Percentiles rank a stretch among this genome's conserved stretches.
These are phyloP conservation scores for Pygocentrus nattereri DNA, from an alignment of 2,797 vertebrate genomes.

Conservation along the genomic window DNA sequence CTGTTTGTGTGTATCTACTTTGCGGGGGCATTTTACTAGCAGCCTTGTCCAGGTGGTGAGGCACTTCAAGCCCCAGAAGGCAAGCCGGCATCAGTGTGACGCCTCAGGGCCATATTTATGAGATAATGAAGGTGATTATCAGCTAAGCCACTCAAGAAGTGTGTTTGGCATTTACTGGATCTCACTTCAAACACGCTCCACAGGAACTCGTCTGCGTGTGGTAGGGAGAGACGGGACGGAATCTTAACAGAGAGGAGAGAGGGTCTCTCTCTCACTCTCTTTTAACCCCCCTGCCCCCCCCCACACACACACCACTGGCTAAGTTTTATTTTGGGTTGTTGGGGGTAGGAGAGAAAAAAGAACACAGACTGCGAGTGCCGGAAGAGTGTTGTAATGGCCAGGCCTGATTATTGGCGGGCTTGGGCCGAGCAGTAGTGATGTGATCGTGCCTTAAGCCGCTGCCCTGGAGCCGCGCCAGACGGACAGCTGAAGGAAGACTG, in stretches of 20 bases:
- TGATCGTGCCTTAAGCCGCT: constrained; percentile 88
- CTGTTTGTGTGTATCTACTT: constrained; percentile 2
- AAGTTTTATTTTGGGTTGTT: constrained; percentile 54
- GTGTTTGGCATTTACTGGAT: constrained; percentile 76
- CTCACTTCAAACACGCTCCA: constrained; percentile 74
- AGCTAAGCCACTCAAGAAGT: constrained; percentile 76
- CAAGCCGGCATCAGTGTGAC: constrained; percentile 36
- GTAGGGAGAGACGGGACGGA: constrained; percentile 51
- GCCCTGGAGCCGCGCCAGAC: constrained; percentile 92
- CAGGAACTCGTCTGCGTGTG: constrained; percentile 65
- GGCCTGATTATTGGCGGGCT: constrained; percentile 78
- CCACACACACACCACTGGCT: constrained; percentile 40
- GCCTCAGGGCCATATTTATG: constrained; percentile 55
- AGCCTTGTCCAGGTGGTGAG: constrained; percentile 70
- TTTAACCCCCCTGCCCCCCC: not conserved
- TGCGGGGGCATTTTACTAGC: not conserved
- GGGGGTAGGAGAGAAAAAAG: constrained; percentile 35
- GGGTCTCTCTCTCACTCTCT: constrained; percentile 19
- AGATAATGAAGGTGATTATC: constrained; percentile 75
- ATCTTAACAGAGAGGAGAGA: constrained; percentile 51
- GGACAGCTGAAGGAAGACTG: constrained; percentile 98
- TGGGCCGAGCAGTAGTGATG: constrained; percentile 82
- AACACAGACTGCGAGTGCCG: constrained; percentile 67
- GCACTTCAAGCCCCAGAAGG: constrained; percentile 57
- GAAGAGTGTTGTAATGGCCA: constrained; percentile 80